phyloP scores from a whole-genome alignment of 2,113 vertebrate genomes.

The Triplophysa rosa region DNA sequence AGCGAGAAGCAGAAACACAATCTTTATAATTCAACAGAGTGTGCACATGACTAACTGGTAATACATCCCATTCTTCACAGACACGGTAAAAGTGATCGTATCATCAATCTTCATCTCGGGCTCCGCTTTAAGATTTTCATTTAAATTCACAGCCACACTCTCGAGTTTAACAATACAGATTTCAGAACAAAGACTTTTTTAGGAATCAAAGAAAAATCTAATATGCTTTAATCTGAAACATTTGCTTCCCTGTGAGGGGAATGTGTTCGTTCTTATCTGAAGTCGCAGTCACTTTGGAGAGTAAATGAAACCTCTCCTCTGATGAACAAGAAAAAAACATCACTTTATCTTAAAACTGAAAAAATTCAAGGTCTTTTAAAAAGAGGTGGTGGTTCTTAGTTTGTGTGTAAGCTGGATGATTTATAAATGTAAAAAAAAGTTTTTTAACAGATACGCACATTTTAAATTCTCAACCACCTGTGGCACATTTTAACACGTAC shows the following conservation, averaged over 20 bases:
- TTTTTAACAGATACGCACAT: neutral
- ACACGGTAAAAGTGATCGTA: constrained; percentile 21
- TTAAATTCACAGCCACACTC: constrained; percentile 7
- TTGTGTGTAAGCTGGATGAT: too few species aligned
- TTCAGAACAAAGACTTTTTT: constrained; percentile 24
- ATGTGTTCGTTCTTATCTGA: constrained; percentile 11
- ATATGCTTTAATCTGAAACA: neutral
- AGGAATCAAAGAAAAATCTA: constrained; percentile 18
- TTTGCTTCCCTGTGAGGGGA: constrained; percentile 13
- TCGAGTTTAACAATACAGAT: constrained; percentile 8
- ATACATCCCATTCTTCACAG: constrained; percentile 38
- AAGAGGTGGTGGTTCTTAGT: too few species aligned
- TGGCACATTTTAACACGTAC: neutral
- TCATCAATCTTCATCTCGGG: constrained; percentile 32
- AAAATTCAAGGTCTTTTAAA: too few species aligned
- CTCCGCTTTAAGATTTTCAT: constrained; percentile 29
- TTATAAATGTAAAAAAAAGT: neutral
- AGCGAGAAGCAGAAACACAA: constrained; percentile 1
- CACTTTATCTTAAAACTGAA: too few species aligned
- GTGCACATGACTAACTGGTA: constrained; percentile 15
- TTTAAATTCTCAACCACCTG: neutral
- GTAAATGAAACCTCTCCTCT: neutral
- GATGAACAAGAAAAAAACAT: neutral
- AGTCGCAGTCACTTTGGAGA: neutral
- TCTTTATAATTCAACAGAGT: constrained; percentile 30